A percentile compares a stretch with the other conserved stretches of the same genome.
Conservation (phyloP, 2,113 vertebrate genomes). For the Ictalurus punctatus region DNA sequence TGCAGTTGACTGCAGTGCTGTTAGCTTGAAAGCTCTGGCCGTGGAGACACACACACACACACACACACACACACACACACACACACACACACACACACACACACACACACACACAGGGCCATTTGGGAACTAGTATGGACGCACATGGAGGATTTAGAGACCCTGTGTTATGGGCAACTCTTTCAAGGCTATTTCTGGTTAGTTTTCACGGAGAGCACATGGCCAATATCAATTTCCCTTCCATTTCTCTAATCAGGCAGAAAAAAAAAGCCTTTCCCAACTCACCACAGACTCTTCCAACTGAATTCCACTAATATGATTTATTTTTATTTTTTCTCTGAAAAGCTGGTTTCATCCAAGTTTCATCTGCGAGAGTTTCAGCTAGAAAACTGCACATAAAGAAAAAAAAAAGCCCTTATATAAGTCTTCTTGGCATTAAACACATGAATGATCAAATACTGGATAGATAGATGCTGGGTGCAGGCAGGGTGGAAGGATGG, state of each 20-base stretch:
- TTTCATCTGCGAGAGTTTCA: neutral
- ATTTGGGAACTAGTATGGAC: neutral
- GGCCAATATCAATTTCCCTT: constrained; percentile 42
- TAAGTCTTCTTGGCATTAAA: neutral
- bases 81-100: constrained; percentile 20
- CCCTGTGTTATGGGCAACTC: neutral
- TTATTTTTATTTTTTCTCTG: constrained; percentile 6
- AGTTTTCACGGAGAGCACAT: neutral
- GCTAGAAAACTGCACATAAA: neutral
- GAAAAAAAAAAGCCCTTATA: neutral
- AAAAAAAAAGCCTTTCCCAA: constrained; percentile 20
- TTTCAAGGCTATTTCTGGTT: constrained; percentile 24
- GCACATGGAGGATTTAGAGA: neutral
- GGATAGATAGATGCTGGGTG: neutral
- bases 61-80: neutral
- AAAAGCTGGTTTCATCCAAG: neutral
- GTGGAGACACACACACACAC: neutral
- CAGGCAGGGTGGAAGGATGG: neutral
- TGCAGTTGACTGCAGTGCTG: constrained; percentile 14
- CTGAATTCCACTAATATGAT: constrained; percentile 27
- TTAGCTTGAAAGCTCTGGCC: constrained; percentile 35
- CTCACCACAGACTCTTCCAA: neutral
- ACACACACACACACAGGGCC: neutral
- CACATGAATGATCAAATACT: neutral
- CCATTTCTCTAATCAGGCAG: constrained; percentile 41